phyloP scores from a whole-genome alignment of 2,113 vertebrate genomes.

The Seriola rivoliana region DNA sequence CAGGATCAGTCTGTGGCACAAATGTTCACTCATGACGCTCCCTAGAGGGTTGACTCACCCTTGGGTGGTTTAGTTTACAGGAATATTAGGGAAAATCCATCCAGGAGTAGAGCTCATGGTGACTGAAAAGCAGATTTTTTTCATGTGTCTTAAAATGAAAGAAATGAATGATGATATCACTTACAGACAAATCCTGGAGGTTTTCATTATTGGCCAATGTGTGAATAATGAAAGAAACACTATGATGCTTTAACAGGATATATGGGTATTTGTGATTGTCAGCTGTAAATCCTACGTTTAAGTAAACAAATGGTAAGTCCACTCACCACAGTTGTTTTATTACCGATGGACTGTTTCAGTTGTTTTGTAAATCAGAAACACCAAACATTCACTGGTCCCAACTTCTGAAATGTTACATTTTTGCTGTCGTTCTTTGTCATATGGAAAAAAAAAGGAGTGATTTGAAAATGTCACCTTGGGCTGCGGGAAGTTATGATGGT shows the following conservation, averaged over 20 bases:
- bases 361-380: background rate
- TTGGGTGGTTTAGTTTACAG: background rate
- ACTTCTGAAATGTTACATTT: background rate
- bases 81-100: conserved; percentile 1
- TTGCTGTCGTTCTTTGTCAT: background rate
- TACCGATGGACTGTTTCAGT: background rate
- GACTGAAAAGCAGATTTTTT: background rate
- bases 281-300: background rate
- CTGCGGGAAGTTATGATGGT: background rate
- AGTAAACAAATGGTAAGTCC: background rate
- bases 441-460: background rate
- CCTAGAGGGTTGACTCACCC: conserved; percentile 2
- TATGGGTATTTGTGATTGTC: background rate
- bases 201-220: background rate
- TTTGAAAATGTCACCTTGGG: background rate
- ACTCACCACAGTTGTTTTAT: background rate
- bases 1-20: background rate
- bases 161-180: background rate
- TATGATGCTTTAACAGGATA: background rate
- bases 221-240: background rate
- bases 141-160: conserved; percentile 1
- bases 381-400: background rate
- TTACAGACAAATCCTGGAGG: background rate
- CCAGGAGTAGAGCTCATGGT: background rate
- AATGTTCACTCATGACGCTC: background rate